Evolutionary conservation across 1,140 invertebrate genomes (phyloP), one percentile per base, ranked within the genome.

Genomic region (Cyrtorhinus lividipennis): DNA sequence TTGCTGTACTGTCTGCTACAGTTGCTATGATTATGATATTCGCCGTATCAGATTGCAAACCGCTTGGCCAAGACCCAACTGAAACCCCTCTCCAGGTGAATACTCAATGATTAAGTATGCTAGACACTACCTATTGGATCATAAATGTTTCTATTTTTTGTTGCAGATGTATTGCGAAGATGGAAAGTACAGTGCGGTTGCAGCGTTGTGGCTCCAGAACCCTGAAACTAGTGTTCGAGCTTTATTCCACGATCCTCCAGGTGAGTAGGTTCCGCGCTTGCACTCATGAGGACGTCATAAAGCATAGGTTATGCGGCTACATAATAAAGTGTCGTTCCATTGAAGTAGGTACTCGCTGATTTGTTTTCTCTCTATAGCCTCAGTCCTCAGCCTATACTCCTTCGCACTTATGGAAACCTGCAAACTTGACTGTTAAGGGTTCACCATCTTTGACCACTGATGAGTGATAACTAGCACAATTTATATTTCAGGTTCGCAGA

Each of bases 151-250:
- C 15, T 8, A 38, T 38, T 38, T 5, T 38, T 38, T 8, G 30
- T 38, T 38, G 60, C 74, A 90, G 84, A 80, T 97, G 72, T 93
- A 87, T 73, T 99, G 96, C 75, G 79, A 81, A 1, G 90, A 94
- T 72, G 92, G 93, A 8, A 80, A 97, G 74, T 97, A 95, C 73
- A 97, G 87, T 75, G 84, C 87, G 0, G 82, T 92, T 25, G 92
- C 91, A 8, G 83, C 88, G 27, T 80, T 99, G 18, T 97, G 95
- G 87, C 95, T 99, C 71, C 92, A 97, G 80, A 97, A 93, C 8
- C 95, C 95, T 0, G 95, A 99, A 76, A 87, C 87, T 22, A 92
- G 88, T 57, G 92, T 98, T 0, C 81, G 88, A 57, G 88, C 88
- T 22, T 77, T 99, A 0, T 89, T 99, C 66, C 96, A 99, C 75